phyloP scores from a whole-genome alignment of 2,888 invertebrate species.

The Branchipolynoe longqiensis region DNA sequence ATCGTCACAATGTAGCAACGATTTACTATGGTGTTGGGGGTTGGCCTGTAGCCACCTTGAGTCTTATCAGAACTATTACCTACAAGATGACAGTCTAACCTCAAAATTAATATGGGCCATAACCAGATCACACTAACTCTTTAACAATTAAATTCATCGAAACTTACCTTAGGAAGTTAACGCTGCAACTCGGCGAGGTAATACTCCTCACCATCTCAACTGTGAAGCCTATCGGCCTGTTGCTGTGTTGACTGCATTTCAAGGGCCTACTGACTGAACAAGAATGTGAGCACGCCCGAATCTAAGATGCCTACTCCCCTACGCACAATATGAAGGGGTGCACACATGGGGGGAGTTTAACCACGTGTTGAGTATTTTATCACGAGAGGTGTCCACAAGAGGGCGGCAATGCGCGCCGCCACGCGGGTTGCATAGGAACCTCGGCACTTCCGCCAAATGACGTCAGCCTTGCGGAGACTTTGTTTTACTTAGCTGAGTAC shows the following conservation, averaged over 20 bases:
- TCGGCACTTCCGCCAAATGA: background rate
- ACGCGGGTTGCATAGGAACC: slow-evolving; percentile 25
- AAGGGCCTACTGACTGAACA: background rate
- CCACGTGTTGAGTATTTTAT: slow-evolving; percentile 37
- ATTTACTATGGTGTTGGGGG: too few species aligned
- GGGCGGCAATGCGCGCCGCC: background rate
- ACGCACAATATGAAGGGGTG: background rate
- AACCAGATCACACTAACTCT: too few species aligned
- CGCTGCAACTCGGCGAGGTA: too few species aligned
- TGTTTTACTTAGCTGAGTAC: too few species aligned
- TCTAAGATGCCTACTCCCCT: background rate
- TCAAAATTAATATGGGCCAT: too few species aligned
- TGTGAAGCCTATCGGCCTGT: background rate
- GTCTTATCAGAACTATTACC: too few species aligned
- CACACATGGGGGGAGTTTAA: background rate
- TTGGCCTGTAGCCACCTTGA: background rate
- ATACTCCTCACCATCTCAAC: too few species aligned
- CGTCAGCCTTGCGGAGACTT: background rate
- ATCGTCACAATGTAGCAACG: too few species aligned
- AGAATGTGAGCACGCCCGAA: too few species aligned
- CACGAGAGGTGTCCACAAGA: slow-evolving; percentile 13
- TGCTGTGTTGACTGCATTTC: background rate
- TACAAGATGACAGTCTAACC: too few species aligned
- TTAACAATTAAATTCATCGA: too few species aligned
- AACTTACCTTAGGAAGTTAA: too few species aligned